Evolutionary conservation across 2,113 vertebrate genomes (phyloP).

Genomic region (Parus major): DNA sequence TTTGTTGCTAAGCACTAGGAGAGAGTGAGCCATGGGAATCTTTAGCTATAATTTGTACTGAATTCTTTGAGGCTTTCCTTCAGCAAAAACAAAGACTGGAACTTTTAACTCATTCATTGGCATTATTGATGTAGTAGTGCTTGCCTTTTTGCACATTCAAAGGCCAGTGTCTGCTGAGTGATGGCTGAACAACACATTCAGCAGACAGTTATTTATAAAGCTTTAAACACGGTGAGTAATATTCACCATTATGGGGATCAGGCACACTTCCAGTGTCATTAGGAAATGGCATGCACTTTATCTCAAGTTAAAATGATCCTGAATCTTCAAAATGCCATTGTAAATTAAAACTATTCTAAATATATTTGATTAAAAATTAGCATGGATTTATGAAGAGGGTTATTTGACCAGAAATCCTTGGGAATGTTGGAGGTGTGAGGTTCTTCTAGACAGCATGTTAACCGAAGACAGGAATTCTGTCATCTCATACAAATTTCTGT

Average conservation of each 20-base stretch:
- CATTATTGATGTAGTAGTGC: background rate
- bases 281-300: background rate
- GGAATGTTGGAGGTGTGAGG: background rate
- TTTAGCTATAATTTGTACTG: slow-evolving; percentile 9
- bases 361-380: background rate
- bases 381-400: background rate
- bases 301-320: background rate
- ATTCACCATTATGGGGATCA: background rate
- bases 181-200: background rate
- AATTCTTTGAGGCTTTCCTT: slow-evolving; percentile 33
- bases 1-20: background rate
- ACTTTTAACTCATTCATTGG: slow-evolving; percentile 30
- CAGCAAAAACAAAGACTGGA: background rate
- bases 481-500: background rate
- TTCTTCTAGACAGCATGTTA: background rate
- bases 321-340: background rate
- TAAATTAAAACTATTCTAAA: background rate
- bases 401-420: background rate
- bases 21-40: background rate
- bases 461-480: background rate
- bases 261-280: background rate
- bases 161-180: background rate
- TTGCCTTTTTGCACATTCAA: background rate
- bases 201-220: background rate
- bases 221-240: background rate